Evolutionary conservation across 2,888 invertebrate genomes (phyloP), one percentile per base, ranked within the genome.

Genomic region (Noctua janthina): DNA sequence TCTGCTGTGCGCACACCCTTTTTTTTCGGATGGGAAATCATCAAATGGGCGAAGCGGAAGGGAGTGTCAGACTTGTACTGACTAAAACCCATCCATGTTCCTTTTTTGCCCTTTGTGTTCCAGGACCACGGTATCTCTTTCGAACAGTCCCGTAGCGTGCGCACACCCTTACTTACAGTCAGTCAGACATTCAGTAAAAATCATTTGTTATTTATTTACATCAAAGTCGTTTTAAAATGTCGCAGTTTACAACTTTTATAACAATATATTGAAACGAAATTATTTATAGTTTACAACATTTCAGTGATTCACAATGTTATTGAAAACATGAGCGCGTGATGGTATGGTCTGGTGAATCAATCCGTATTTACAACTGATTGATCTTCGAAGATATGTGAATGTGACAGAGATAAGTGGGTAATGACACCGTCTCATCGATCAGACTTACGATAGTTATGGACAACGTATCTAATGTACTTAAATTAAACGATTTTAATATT

Each of bases 291-390:
- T 79, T 85, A 64, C 72, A 69, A 70, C 62, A 82, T 67, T 83
- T 68, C 39, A 78, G 56, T 85, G 69, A 86, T 70, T 74, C 74
- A 69, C n/a, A 59, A 74, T 83, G 67, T 87, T 76, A 59, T 85
- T 78, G 56, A 70, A 74, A 78, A 71, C 51, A 78, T 51, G 62
- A 43, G 39, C 62, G 56, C 43, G 29, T 73, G 74, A 78, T 73
- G 66, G n/a, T 23, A 76, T 67, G 59, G 49, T n/a, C 20, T 54
- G 15, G 39, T 76, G 67, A 86, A 83, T 86, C 83, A 78, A 62
- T 74, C 62, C 43, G 62, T 78, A 17, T 71, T 69, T 71, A 51
- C 49, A 29, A 62, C n/a, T 72, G 35, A 43, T 68, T 49, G 13
- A 69, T 74, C 75, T 82, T 82, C 82, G 3, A 54, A 23, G 59